phyloP scores from a whole-genome alignment of 2,113 vertebrate genomes.

The Macquaria ambigua region DNA sequence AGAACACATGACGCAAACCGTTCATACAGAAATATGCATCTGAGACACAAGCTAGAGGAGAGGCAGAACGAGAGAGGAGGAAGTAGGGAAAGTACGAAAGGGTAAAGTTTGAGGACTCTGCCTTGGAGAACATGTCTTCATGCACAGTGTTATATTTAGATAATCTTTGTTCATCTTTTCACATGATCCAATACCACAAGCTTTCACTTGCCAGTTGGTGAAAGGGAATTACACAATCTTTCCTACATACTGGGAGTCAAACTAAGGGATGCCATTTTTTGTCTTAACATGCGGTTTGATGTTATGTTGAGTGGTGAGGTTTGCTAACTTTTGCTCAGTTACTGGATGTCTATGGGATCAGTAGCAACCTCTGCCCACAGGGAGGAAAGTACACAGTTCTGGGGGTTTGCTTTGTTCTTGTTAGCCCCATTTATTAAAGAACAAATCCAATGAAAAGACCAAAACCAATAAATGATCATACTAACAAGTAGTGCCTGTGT shows the following conservation, averaged over 20 bases:
- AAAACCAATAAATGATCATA: neutral
- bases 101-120: neutral
- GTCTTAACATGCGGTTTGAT: conserved; percentile 21
- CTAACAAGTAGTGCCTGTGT: neutral
- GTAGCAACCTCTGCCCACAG: neutral
- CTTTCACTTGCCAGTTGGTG: conserved; percentile 14
- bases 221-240: neutral
- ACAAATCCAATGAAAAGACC: neutral
- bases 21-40: conserved; percentile 60
- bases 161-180: conserved; percentile 12
- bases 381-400: neutral
- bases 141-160: conserved; percentile 55
- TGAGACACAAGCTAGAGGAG: conserved; percentile 44
- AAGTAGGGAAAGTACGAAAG: neutral
- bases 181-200: conserved; percentile 33
- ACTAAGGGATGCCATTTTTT: neutral
- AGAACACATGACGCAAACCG: conserved; percentile 59
- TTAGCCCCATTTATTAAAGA: neutral
- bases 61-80: conserved; percentile 2
- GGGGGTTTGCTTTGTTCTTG: neutral
- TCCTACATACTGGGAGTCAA: conserved; percentile 11
- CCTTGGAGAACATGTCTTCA: conserved; percentile 31
- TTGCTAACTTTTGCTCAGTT: neutral
- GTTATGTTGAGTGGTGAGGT: conserved; percentile 1
- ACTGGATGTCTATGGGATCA: conserved; percentile 1